Conservation (phyloP, 2,113 vertebrate genomes). For the Marmota monax region DNA sequence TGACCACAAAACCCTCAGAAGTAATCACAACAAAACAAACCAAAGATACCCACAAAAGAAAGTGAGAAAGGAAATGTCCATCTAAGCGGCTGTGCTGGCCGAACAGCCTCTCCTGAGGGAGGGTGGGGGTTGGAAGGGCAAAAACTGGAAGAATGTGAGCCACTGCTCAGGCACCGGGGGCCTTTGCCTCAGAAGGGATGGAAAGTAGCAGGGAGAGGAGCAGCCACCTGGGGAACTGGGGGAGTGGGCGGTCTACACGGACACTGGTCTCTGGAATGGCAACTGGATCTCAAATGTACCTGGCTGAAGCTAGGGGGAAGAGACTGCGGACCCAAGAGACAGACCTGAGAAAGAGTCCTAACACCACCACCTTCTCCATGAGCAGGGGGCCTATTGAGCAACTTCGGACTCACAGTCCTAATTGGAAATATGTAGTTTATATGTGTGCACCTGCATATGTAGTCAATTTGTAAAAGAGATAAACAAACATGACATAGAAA, state of each 20-base stretch:
- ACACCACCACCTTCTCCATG: not conserved
- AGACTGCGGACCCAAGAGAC: too few species aligned
- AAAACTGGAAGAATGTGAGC: not conserved
- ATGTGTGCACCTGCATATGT: too few species aligned
- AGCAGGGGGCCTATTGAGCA: not conserved
- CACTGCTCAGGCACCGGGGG: not conserved
- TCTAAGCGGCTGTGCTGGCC: not conserved
- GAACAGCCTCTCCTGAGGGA: not conserved
- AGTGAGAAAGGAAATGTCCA: not conserved
- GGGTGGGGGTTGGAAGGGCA: not conserved
- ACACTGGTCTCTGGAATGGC: rapidly evolving
- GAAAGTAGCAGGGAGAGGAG: too few species aligned
- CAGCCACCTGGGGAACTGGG: rapidly evolving
- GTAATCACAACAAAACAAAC: not conserved
- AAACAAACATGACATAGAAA: not conserved
- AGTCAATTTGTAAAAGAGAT: not conserved
- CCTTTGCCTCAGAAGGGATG: not conserved
- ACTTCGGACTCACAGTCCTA: not conserved
- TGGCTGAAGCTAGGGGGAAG: not conserved
- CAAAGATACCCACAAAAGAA: not conserved
- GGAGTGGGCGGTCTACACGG: not conserved
- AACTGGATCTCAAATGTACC: not conserved
- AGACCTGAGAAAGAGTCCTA: too few species aligned
- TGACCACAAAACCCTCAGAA: not conserved
- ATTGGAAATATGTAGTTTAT: not conserved